These are phyloP conservation scores for Potamilus streckersoni DNA, from an alignment of 1,140 invertebrate species.

Conservation along the genomic window DNA sequence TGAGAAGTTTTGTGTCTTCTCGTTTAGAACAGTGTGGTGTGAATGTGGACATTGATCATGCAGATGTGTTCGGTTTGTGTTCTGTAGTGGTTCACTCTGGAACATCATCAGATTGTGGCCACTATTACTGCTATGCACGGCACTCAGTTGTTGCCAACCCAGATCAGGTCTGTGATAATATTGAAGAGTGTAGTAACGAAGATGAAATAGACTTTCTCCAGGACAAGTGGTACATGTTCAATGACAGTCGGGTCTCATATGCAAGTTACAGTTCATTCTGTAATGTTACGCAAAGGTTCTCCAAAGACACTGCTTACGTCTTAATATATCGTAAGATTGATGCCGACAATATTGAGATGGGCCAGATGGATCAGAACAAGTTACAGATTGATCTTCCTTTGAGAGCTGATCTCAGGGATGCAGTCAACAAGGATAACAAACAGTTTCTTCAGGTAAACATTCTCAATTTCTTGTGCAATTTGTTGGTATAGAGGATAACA, in stretches of 20 bases:
- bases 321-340: slow-evolving; percentile 77
- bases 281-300: slow-evolving; percentile 71
- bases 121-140: slow-evolving; percentile 87
- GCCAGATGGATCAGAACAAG: slow-evolving; percentile 32
- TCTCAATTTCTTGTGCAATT: too few species aligned
- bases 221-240: slow-evolving; percentile 83
- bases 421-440: slow-evolving; percentile 69
- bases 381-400: slow-evolving; percentile 52
- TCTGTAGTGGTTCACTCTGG: slow-evolving; percentile 87
- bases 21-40: slow-evolving; percentile 42
- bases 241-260: slow-evolving; percentile 79
- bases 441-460: slow-evolving; percentile 60
- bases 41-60: slow-evolving; percentile 57
- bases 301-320: slow-evolving; percentile 84
- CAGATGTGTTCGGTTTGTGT: slow-evolving; percentile 76
- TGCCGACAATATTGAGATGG: slow-evolving; percentile 23
- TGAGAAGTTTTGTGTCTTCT: slow-evolving; percentile 27
- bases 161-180: slow-evolving; percentile 32
- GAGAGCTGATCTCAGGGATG: slow-evolving; percentile 67
- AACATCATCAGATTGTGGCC: slow-evolving; percentile 83
- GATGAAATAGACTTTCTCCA: slow-evolving; percentile 53
- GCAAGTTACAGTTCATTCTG: slow-evolving; percentile 76
- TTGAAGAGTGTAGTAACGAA: slow-evolving; percentile 35
- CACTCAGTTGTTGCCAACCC: slow-evolving; percentile 49
- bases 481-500: too few species aligned